Base-by-base conservation (phyloP, 2,797 vertebrate species). In the Coregonus ussuriensis region DNA sequence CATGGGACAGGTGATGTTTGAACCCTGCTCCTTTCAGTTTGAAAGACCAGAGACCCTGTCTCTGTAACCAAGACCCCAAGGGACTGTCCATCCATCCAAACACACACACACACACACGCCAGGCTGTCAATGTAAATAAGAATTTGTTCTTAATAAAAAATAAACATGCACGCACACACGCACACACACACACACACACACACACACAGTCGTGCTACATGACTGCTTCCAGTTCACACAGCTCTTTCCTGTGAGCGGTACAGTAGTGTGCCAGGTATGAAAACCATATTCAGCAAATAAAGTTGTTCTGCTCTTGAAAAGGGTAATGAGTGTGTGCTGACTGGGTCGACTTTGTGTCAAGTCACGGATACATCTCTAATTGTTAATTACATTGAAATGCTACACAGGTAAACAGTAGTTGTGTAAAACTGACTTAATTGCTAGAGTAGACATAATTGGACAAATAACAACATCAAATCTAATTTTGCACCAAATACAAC, bases 201-300 rank as follows among this genome's bases (percentile, higher is more conserved):
- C 41, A 47, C 41, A 11, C 41, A 47, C 41, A 47, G 41, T 41
- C 4, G 31, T 21, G 15, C 33, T n/a, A 37, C 37, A 77, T 18
- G 29, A 52, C 54, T 62, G 35, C 21, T 67, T 47, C 14, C 51
- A 33, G 41, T 52, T 68, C 41, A 35, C 74, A 75, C 21, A 29
- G 25, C 65, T 75, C 41, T 51, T 76, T 76, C 51, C 51, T 35
- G 41, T 29, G 16, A 72, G 66, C 68, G 35, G 37, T 37, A 65
- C 62, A 41, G 35, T 35, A 54, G 53, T 76, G 53, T 76, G 66
- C 31, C 65, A 75, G 18, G 25, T 31, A 70, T 70, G 1, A 70
- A 41, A 52, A 51, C 25, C 74, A 67, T 74, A 25, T 68, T 67
- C 73, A 41, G 37, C 35, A 65, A 4, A 21, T 47, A 66, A 66